Conservation (phyloP, 30 jellyfish, hydroid and myxozoan genomes). For the Hydra vulgaris region DNA sequence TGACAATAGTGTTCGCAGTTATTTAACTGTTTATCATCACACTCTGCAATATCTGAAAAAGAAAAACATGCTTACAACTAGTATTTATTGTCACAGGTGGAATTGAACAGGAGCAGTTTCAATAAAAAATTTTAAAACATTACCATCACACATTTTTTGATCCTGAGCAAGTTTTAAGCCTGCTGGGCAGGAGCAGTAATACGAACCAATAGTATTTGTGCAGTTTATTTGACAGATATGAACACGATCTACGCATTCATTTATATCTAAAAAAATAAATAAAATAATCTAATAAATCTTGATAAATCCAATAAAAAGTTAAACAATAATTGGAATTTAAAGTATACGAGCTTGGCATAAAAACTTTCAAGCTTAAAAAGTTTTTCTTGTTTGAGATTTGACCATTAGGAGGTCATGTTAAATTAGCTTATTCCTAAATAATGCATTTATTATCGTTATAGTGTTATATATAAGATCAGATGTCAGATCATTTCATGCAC, state of each 20-base stretch:
- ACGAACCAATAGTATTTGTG: constrained; percentile 1
- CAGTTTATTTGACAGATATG: constrained; percentile 5
- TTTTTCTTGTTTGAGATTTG: too few relatives aligned
- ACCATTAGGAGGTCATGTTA: too few relatives aligned
- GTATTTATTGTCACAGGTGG: not conserved
- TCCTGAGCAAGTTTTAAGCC: constrained; percentile 4
- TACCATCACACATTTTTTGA: constrained; percentile 11
- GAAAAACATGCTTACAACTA: not conserved
- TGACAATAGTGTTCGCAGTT: constrained; percentile 49
- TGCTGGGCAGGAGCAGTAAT: constrained; percentile 12
- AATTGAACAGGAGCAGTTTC: not conserved
- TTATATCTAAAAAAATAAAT: constrained; percentile 9
- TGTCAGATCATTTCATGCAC: too few relatives aligned
- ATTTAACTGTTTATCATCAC: constrained; percentile 20
- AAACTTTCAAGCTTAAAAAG: too few relatives aligned
- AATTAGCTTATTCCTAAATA: too few relatives aligned
- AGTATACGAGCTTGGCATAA: too few relatives aligned
- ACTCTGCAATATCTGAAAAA: constrained; percentile 59
- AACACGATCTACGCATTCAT: constrained; percentile 1
- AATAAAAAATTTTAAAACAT: too few relatives aligned
- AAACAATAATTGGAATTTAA: too few relatives aligned
- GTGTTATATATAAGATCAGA: too few relatives aligned
- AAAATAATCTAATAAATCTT: not conserved
- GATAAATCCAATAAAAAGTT: not conserved
- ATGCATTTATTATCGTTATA: too few relatives aligned